These are phyloP conservation scores for Druon quercuslanigerum DNA, from an alignment of 1,140 invertebrate species.

Conservation along the genomic window DNA sequence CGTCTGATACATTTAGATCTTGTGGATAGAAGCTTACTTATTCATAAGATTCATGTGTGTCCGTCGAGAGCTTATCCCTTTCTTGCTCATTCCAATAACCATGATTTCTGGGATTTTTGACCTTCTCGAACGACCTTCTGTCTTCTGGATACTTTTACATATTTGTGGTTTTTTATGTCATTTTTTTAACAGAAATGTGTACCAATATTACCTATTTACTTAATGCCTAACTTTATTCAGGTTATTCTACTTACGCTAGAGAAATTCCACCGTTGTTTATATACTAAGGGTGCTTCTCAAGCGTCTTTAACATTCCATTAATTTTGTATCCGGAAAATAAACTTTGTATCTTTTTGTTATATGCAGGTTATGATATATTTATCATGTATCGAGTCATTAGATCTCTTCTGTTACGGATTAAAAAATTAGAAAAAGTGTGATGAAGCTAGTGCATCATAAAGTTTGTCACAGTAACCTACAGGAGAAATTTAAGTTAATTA, in stretches of 20 bases:
- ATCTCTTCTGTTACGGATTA: too few relatives aligned
- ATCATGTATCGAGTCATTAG: too few relatives aligned
- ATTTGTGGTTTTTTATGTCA: neutral
- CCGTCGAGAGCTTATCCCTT: conserved; percentile 3
- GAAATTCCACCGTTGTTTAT: too few relatives aligned
- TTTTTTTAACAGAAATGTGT: too few relatives aligned
- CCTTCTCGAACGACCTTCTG: conserved; percentile 23
- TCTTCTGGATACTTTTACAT: conserved; percentile 7
- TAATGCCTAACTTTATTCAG: too few relatives aligned
- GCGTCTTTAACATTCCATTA: too few relatives aligned
- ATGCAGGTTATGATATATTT: too few relatives aligned
- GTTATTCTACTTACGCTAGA: too few relatives aligned
- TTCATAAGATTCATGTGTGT: conserved; percentile 21
- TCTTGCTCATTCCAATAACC: neutral
- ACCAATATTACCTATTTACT: too few relatives aligned
- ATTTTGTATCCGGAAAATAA: too few relatives aligned
- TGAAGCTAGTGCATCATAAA: neutral
- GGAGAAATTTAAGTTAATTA: neutral
- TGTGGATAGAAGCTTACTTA: conserved; percentile 15
- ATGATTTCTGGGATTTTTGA: neutral
- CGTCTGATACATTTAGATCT: conserved; percentile 4
- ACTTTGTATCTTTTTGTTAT: too few relatives aligned
- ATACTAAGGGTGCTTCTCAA: too few relatives aligned
- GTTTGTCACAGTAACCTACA: neutral
- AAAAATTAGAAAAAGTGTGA: neutral